phyloP scores from a whole-genome alignment of 2,113 vertebrate species.

The Aleadryas rufinucha region DNA sequence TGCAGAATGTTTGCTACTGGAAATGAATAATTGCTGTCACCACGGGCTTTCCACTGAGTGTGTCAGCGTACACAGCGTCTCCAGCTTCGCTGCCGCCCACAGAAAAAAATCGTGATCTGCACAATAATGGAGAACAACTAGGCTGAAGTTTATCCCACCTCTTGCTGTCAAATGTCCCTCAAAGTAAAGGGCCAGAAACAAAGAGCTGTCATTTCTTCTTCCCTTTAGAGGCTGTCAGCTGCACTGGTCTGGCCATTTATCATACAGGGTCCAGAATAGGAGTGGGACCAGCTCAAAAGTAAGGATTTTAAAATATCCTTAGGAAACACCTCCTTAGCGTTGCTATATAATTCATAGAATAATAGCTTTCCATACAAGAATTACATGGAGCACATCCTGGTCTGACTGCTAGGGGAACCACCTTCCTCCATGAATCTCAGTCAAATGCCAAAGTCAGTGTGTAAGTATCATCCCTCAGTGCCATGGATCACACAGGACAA shows the following conservation, averaged over 20 bases:
- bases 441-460: not conserved
- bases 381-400: not conserved
- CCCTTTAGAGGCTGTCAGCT: not conserved
- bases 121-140: not conserved
- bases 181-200: not conserved
- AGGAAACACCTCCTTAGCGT: not conserved
- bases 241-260: not conserved
- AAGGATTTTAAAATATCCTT: not conserved
- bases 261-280: not conserved
- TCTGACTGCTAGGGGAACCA: not conserved
- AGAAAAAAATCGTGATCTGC: not conserved
- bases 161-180: not conserved
- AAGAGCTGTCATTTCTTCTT: not conserved
- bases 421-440: not conserved
- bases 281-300: not conserved
- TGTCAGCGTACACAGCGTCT: not conserved
- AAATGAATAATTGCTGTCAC: conserved; percentile 31
- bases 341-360: not conserved
- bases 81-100: not conserved
- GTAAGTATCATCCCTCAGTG: not conserved
- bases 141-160: not conserved
- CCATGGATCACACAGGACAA: not conserved
- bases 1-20: not conserved
- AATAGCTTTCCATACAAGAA: not conserved
- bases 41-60: not conserved